Evolutionary conservation across 2,113 vertebrate species (phyloP).

Genomic region (Takifugu bimaculatus): DNA sequence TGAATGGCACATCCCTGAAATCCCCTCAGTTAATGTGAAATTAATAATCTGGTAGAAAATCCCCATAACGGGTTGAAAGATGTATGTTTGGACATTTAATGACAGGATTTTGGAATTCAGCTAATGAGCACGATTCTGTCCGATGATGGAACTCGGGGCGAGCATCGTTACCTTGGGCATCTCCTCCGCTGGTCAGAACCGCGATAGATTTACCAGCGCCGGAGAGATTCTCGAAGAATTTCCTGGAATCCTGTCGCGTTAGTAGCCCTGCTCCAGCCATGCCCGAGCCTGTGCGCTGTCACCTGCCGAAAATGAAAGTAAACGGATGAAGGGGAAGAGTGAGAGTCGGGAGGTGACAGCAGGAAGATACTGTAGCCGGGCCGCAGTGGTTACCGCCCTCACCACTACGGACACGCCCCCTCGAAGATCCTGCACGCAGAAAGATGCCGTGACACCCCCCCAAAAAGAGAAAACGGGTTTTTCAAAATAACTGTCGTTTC

Average conservation of each 20-base stretch:
- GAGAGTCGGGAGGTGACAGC: not conserved
- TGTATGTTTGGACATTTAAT: too few species aligned
- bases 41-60: too few species aligned
- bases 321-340: not conserved
- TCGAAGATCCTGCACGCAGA: constrained; percentile 10
- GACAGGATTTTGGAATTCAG: not conserved
- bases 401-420: not conserved
- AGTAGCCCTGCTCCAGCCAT: constrained; percentile 48
- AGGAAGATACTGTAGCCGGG: not conserved
- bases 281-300: not conserved
- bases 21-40: too few species aligned
- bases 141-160: constrained; percentile 7
- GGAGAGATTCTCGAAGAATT: constrained; percentile 86
- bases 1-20: too few species aligned
- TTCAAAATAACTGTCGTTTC: too few species aligned
- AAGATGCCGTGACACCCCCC: not conserved
- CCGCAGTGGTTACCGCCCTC: constrained; percentile 54
- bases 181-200: constrained; percentile 92
- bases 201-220: constrained; percentile 86
- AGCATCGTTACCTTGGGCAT: constrained; percentile 85
- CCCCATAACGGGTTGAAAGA: too few species aligned
- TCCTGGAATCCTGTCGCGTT: constrained; percentile 72
- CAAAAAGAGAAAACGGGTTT: too few species aligned
- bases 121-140: constrained; percentile 6
- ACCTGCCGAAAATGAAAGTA: not conserved